Percentiles rank a stretch among this genome's conserved stretches.
phyloP scores from a whole-genome alignment of 2,113 vertebrate genomes.

The Oryzias woworae region DNA sequence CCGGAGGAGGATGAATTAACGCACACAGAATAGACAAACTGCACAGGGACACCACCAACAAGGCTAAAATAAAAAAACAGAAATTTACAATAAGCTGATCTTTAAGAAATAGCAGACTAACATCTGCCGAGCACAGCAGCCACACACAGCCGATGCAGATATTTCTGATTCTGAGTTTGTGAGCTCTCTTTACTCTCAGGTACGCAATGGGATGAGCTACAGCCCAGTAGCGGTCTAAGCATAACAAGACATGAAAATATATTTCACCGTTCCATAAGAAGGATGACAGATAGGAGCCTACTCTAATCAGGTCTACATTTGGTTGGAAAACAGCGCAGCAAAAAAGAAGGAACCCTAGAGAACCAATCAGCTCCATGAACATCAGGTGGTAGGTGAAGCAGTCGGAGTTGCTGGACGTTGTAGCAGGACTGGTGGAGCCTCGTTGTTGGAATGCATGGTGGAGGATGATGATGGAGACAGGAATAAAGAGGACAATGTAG shows the following conservation, averaged over 20 bases:
- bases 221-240: slow-evolving; percentile 10
- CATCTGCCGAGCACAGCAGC: neutral
- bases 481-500: neutral
- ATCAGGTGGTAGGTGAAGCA: slow-evolving; percentile 1
- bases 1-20: too few relatives aligned
- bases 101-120: too few relatives aligned
- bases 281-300: neutral
- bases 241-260: neutral
- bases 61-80: too few relatives aligned
- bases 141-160: neutral
- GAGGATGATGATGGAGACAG: neutral
- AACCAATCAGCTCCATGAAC: neutral
- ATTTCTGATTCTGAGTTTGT: neutral
- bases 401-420: neutral
- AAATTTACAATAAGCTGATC: too few relatives aligned
- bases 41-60: too few relatives aligned
- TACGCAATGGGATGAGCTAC: neutral
- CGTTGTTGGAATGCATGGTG: neutral
- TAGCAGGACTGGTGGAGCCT: too few relatives aligned
- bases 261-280: neutral
- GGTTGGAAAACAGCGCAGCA: neutral
- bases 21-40: too few relatives aligned
- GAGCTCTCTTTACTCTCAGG: neutral
- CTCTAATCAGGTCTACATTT: accelerated
- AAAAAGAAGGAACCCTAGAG: neutral